phyloP scores from a whole-genome alignment of 1,140 invertebrate genomes.

The Anoplophora glabripennis region DNA sequence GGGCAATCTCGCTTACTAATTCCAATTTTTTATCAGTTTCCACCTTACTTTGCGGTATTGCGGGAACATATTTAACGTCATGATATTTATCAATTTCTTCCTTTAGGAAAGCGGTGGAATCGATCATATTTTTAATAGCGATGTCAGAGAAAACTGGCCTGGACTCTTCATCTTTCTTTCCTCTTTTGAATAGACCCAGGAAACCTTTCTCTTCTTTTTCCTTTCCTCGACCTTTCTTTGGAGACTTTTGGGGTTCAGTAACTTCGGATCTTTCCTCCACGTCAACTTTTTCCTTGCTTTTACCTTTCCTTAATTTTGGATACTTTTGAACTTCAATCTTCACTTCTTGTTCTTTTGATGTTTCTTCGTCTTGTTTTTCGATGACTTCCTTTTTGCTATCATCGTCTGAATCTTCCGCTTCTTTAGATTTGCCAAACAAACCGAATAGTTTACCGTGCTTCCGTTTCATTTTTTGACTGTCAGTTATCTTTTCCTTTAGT shows the following conservation, averaged over 20 bases:
- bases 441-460: conserved; percentile 37
- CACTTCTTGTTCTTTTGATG: conserved; percentile 39
- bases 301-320: conserved; percentile 27
- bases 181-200: conserved; percentile 21
- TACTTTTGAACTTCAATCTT: conserved; percentile 16
- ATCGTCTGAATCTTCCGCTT: conserved; percentile 36
- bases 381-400: conserved; percentile 36
- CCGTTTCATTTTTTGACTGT: conserved; percentile 30
- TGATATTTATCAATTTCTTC: conserved; percentile 32
- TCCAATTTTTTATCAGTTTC: not conserved
- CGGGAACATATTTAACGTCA: conserved; percentile 15
- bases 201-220: conserved; percentile 22
- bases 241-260: conserved; percentile 13
- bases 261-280: conserved; percentile 27
- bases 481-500: not conserved
- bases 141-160: conserved; percentile 14
- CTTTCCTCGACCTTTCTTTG: conserved; percentile 2
- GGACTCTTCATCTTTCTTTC: conserved; percentile 3
- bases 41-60: not conserved
- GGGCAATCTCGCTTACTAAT: too few species aligned
- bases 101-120: conserved; percentile 22
- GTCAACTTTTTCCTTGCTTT: not conserved
- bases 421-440: conserved; percentile 38
- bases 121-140: conserved; percentile 14
- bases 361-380: conserved; percentile 44